A percentile compares a stretch with the other conserved stretches of the same genome.
Evolutionary conservation across 2,113 vertebrate genomes (phyloP).

Genomic region (Fregata magnificens): DNA sequence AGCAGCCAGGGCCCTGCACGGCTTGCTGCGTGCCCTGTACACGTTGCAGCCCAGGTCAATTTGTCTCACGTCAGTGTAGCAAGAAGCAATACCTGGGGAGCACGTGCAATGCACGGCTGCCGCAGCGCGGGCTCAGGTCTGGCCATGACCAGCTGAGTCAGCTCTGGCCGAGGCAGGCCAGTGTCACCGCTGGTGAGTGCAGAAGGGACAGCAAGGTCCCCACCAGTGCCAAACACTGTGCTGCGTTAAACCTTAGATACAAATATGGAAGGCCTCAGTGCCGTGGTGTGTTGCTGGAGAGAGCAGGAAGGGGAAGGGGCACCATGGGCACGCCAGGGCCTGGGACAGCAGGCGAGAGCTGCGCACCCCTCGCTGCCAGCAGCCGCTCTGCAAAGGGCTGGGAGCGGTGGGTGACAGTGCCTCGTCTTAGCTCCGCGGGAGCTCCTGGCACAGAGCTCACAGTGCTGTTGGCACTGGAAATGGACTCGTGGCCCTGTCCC

Average conservation of each 20-base stretch:
- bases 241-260: no score
- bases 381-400: background rate
- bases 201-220: background rate
- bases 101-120: background rate
- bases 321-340: no score
- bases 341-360: background rate
- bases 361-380: no score
- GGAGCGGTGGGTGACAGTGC: background rate
- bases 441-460: no score
- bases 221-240: background rate
- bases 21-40: background rate
- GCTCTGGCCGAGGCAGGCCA: no score
- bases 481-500: no score
- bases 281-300: no score
- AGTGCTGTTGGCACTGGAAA: background rate
- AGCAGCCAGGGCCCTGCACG: background rate
- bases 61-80: background rate
- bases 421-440: background rate
- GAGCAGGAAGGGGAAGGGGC: background rate
- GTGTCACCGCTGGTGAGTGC: background rate
- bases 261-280: background rate
- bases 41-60: background rate
- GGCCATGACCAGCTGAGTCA: background rate
- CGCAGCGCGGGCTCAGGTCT: background rate
- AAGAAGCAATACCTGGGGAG: background rate